Conservation (phyloP, 2,888 invertebrate species). For the Dichetophora obliterata region DNA sequence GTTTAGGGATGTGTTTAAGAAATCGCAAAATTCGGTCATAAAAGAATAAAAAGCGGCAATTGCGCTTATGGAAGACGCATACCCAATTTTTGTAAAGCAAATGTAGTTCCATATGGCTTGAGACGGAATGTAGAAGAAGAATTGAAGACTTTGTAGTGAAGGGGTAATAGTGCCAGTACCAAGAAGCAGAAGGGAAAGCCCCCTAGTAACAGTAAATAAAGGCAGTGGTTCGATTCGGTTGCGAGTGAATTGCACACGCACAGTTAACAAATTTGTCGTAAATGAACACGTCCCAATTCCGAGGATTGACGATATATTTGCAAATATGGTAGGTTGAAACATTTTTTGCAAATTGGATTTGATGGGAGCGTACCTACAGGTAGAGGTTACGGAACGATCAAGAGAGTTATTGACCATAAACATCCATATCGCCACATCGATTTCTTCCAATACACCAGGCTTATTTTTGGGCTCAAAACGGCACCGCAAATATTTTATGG, state of each 20-base stretch:
- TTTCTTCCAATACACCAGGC: too few species aligned
- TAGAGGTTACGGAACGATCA: constrained; percentile 34
- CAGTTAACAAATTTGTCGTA: constrained; percentile 6
- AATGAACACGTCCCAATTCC: constrained; percentile 15
- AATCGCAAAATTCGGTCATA: neutral
- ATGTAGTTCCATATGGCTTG: neutral
- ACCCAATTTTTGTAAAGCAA: neutral
- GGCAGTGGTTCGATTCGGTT: neutral
- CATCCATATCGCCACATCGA: constrained; percentile 48
- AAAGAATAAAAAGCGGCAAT: neutral
- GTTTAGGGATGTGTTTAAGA: neutral
- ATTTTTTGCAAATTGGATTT: constrained; percentile 33
- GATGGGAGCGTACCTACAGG: constrained; percentile 36
- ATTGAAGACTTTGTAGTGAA: neutral
- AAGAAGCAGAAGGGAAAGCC: neutral
- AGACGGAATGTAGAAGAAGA: neutral
- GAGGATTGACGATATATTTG: constrained; percentile 25
- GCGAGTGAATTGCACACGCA: constrained; percentile 7
- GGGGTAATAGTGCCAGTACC: neutral
- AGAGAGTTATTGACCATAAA: constrained; percentile 11
- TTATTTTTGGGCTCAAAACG: constrained; percentile 41
- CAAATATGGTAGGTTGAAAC: constrained; percentile 29
- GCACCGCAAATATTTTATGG: constrained; percentile 46
- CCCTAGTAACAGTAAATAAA: neutral
- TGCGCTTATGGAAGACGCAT: neutral